Evolutionary conservation across 2,888 invertebrate genomes (phyloP).

Genomic region (Tetramorium bicarinatum): DNA sequence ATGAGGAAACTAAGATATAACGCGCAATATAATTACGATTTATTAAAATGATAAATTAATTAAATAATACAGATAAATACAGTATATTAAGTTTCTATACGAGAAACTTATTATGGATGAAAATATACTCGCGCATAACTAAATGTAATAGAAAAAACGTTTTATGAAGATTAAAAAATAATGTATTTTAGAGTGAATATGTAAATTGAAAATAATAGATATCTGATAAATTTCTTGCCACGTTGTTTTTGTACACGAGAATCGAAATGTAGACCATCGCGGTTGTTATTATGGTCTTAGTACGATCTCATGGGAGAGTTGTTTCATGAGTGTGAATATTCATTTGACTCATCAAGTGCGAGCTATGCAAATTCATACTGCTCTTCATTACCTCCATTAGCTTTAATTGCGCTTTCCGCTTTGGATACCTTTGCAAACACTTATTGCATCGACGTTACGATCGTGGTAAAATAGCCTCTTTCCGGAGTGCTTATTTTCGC

Average conservation of each 20-base stretch:
- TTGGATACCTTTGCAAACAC: constrained; percentile 38
- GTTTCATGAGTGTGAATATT: constrained; percentile 63
- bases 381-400: constrained; percentile 74
- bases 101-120: neutral
- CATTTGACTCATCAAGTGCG: constrained; percentile 41
- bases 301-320: constrained; percentile 1
- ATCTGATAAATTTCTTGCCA: neutral
- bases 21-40: neutral
- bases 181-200: neutral
- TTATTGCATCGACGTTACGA: constrained; percentile 31
- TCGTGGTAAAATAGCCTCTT: neutral
- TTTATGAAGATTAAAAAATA: neutral
- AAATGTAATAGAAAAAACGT: neutral
- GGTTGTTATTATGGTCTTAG: neutral
- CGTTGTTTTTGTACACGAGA: neutral
- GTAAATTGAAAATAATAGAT: neutral
- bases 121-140: neutral
- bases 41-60: neutral
- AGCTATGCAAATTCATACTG: constrained; percentile 66
- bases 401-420: constrained; percentile 78
- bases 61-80: neutral
- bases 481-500: neutral
- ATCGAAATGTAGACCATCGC: neutral
- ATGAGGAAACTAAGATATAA: neutral
- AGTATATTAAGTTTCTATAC: neutral